Percentiles rank a stretch among this genome's conserved stretches.
phyloP scores from a whole-genome alignment of 2,888 invertebrate genomes.

The Malacosoma neustria region DNA sequence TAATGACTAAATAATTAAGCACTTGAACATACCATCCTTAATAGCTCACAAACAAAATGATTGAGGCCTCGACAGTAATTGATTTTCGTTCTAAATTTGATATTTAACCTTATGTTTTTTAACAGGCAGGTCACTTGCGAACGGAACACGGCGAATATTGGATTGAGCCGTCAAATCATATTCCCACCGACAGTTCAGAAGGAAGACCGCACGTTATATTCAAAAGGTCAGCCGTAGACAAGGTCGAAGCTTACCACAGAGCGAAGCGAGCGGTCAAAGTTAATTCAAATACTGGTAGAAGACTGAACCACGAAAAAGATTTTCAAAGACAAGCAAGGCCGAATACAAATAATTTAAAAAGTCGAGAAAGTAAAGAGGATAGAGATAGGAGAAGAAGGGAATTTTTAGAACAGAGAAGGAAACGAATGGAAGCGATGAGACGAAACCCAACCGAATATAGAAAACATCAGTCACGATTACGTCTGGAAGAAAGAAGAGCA shows the following conservation, averaged over 20 bases:
- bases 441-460: slow-evolving; percentile 54
- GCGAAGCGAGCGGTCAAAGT: slow-evolving; percentile 39
- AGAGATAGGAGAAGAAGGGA: slow-evolving; percentile 53
- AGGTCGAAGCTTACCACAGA: slow-evolving; percentile 53
- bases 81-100: no score
- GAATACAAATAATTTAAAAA: slow-evolving; percentile 61
- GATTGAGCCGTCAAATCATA: slow-evolving; percentile 80
- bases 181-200: slow-evolving; percentile 37
- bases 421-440: slow-evolving; percentile 47
- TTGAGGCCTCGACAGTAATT: no score
- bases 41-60: no score
- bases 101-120: no score
- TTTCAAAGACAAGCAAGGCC: slow-evolving; percentile 45
- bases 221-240: slow-evolving; percentile 78
- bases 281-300: slow-evolving; percentile 41
- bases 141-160: slow-evolving; percentile 80
- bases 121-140: slow-evolving; percentile 80
- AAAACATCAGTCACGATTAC: slow-evolving; percentile 39
- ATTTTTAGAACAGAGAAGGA: slow-evolving; percentile 47
- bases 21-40: no score
- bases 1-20: no score
- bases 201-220: slow-evolving; percentile 80
- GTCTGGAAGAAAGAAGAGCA: slow-evolving; percentile 46
- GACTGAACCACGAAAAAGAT: slow-evolving; percentile 61
- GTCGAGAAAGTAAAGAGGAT: slow-evolving; percentile 77